phyloP scores from a whole-genome alignment of 2,113 vertebrate genomes.

The Sapajus apella region DNA sequence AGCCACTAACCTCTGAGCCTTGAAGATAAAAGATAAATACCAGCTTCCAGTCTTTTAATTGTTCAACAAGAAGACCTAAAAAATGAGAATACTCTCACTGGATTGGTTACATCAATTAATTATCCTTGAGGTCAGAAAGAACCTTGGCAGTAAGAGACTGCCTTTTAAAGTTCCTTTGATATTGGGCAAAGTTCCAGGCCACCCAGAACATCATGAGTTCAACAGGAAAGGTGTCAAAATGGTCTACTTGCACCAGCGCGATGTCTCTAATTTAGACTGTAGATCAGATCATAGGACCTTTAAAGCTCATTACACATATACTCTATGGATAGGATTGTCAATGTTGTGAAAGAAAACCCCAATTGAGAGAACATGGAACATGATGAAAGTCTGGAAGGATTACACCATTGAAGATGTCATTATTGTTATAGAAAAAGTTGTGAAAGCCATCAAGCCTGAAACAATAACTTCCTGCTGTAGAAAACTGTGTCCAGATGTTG shows the following conservation, averaged over 20 bases:
- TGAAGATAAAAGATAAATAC: neutral
- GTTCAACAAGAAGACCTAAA: neutral
- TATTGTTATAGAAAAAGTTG: neutral
- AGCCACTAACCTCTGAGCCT: neutral
- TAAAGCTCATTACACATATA: neutral
- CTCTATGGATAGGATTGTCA: neutral
- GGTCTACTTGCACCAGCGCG: neutral
- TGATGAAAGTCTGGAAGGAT: neutral
- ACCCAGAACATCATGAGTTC: neutral
- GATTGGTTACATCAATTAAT: neutral
- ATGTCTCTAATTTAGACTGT: neutral
- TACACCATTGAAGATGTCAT: neutral
- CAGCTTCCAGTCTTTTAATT: neutral
- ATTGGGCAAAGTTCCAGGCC: neutral
- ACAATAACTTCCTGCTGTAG: neutral
- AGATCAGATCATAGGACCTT: neutral
- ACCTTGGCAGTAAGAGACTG: neutral
- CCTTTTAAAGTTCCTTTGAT: neutral
- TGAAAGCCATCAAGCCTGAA: neutral
- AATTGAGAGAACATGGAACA: neutral
- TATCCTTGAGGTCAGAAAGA: neutral
- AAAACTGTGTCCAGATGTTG: neutral
- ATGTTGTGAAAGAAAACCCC: neutral
- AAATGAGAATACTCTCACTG: neutral
- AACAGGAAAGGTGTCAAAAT: neutral